Evolutionary conservation across 2,888 invertebrate species (phyloP), one percentile per base, ranked within the genome.

Genomic region (Atethmia centrago): DNA sequence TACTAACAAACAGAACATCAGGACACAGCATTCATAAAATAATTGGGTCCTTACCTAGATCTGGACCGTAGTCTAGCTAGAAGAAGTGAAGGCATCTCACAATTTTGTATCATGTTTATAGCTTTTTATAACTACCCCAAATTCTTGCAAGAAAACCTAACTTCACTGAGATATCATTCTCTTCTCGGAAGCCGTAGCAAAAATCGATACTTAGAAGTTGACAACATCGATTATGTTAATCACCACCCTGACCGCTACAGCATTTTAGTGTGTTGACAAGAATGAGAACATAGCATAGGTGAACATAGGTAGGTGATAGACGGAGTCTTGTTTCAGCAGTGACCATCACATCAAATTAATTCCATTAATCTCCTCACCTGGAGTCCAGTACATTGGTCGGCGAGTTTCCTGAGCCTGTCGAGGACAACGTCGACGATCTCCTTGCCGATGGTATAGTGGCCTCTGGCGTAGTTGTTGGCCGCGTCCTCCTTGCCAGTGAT

Each of bases 401-500:
- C 98, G 83, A 98, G 95, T 91, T 98, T 98, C 84, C 99, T 96
- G 83, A 99, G 96, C 74, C 98, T 97, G 93, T 98, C 98, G 84
- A 98, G 96, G 16, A 98, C 98, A 40, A 98, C 97, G 86, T 98
- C 98, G 59, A 99, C 98, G 87, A 99, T 98, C 93, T 99, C 98
- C 89, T 98, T 98, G 85, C 99, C 99, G 91, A 99, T 98, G 88
- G 99, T 99, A 96, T 99, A 99, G 95, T 99, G 99, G n/a, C 99
- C 99, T 62, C 99, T 97, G 0, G 99, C 99, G 87, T 99, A 99
- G 96, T 99, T 99, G 94, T 99, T 99, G 74, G 99, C 99, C 0
- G 99, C 99, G 91, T 99, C 99, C 92, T 99, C 99, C 93, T 99
- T 99, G 79, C 99, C 99, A 65, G 98, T 98, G 91, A 99, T 98